Evolutionary conservation across 92 coral and sea anemone species (phyloP).

Genomic region (Umimayanthus chanpuru): DNA sequence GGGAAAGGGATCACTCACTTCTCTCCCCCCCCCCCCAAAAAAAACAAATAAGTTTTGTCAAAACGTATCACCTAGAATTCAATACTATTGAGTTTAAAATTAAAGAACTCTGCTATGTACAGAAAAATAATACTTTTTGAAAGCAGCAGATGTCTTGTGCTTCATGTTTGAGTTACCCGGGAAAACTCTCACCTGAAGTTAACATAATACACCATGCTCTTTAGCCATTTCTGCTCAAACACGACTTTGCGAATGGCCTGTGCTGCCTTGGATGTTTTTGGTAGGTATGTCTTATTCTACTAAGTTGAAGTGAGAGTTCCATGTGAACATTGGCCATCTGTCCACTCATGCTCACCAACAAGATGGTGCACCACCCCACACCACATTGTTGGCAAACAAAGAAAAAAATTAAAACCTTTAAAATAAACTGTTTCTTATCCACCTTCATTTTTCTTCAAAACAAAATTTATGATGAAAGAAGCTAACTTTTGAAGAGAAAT

Average conservation of each 20-base stretch:
- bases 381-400: conserved; percentile 52
- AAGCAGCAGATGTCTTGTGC: conserved; percentile 13
- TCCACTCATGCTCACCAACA: conserved; percentile 77
- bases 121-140: not conserved
- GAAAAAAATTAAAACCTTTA: not conserved
- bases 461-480: not conserved
- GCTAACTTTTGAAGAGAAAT: not conserved
- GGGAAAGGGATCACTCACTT: not conserved
- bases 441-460: not conserved
- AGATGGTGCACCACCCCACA: conserved; percentile 64
- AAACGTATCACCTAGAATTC: too few species aligned
- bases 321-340: conserved; percentile 63
- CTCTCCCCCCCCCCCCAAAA: too few species aligned
- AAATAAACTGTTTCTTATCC: not conserved
- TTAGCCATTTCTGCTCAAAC: conserved; percentile 60
- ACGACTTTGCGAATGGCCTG: conserved; percentile 60
- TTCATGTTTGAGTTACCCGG: not conserved
- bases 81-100: not conserved
- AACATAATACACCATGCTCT: conserved; percentile 48
- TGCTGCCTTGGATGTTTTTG: conserved; percentile 57
- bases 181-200: conserved; percentile 55
- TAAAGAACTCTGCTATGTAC: not conserved
- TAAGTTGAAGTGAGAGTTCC: conserved; percentile 66
- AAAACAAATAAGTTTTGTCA: too few species aligned
- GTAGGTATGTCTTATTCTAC: conserved; percentile 44